Conservation (phyloP, 2,888 invertebrate species). For the Stenotaenia linearis region DNA sequence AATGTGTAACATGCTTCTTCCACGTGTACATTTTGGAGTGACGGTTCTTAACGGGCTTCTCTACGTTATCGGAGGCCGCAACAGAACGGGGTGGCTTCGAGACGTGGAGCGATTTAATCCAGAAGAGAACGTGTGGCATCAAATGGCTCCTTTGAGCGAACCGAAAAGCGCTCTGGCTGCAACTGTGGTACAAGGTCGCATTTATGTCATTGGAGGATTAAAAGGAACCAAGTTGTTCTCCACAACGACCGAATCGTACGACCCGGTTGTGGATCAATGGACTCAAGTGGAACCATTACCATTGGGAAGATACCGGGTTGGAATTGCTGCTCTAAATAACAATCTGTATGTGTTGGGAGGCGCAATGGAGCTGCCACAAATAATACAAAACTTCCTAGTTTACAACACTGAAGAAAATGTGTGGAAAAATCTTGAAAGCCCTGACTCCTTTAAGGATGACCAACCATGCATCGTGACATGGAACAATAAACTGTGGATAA, state of each 20-base stretch:
- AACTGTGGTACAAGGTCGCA: background rate
- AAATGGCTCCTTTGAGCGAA: slow-evolving; percentile 32
- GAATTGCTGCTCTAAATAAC: slow-evolving; percentile 21
- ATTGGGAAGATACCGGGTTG: background rate
- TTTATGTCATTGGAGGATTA: slow-evolving; percentile 35
- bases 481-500: slow-evolving; percentile 24
- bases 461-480: slow-evolving; percentile 27
- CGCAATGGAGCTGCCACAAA: background rate
- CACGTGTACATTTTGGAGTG: slow-evolving; percentile 35
- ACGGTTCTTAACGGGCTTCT: slow-evolving; percentile 33
- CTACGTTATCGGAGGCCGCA: slow-evolving; percentile 35
- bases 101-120: slow-evolving; percentile 35
- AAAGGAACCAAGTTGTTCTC: slow-evolving; percentile 19
- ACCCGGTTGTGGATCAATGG: slow-evolving; percentile 34
- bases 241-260: slow-evolving; percentile 33
- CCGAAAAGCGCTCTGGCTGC: slow-evolving; percentile 36
- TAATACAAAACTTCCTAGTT: background rate
- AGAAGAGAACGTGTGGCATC: slow-evolving; percentile 31
- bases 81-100: slow-evolving; percentile 32
- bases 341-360: slow-evolving; percentile 27
- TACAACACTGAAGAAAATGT: background rate
- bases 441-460: slow-evolving; percentile 26
- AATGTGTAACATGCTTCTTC: slow-evolving; percentile 31
- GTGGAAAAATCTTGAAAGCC: slow-evolving; percentile 3
- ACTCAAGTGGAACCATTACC: slow-evolving; percentile 30